Conservation (phyloP, 2,888 invertebrate genomes). For the Timema cristinae region DNA sequence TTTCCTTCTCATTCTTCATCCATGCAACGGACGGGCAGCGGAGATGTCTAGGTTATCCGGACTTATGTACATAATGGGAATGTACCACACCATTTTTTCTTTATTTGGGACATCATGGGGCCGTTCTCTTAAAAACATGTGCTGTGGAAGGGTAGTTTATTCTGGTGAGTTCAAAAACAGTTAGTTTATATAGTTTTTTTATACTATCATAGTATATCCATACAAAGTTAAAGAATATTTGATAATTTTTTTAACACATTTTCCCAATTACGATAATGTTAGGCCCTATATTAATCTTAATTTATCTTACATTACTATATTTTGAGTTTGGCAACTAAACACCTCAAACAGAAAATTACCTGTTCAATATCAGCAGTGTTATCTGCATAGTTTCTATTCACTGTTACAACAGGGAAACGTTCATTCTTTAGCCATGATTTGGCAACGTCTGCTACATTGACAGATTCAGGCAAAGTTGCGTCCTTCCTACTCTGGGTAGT, state of each 20-base stretch:
- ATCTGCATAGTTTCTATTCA: slow-evolving; percentile 62
- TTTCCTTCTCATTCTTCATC: slow-evolving; percentile 56
- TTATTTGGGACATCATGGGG: slow-evolving; percentile 69
- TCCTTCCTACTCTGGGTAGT: slow-evolving; percentile 63
- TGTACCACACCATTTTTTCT: slow-evolving; percentile 69
- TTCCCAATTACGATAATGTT: neutral
- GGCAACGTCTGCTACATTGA: slow-evolving; percentile 67
- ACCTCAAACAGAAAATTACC: slow-evolving; percentile 44
- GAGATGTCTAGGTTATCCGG: slow-evolving; percentile 57
- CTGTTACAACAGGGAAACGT: slow-evolving; percentile 69
- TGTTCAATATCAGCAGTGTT: slow-evolving; percentile 61
- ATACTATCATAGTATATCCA: slow-evolving; percentile 4
- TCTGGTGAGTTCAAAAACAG: no score
- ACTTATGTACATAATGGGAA: slow-evolving; percentile 61
- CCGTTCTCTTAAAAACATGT: slow-evolving; percentile 56
- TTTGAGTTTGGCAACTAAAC: neutral
- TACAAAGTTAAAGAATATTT: slow-evolving; percentile 33
- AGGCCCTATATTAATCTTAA: neutral
- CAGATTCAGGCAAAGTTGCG: slow-evolving; percentile 51
- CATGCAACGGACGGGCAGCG: slow-evolving; percentile 48
- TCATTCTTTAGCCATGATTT: slow-evolving; percentile 80
- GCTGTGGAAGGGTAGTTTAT: slow-evolving; percentile 19
- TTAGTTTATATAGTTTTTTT: slow-evolving; percentile 1
- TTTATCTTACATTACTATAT: no score
- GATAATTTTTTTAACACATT: slow-evolving; percentile 5